Evolutionary conservation across 2,113 vertebrate species (phyloP).

Genomic region (Ceuthmochares aereus): DNA sequence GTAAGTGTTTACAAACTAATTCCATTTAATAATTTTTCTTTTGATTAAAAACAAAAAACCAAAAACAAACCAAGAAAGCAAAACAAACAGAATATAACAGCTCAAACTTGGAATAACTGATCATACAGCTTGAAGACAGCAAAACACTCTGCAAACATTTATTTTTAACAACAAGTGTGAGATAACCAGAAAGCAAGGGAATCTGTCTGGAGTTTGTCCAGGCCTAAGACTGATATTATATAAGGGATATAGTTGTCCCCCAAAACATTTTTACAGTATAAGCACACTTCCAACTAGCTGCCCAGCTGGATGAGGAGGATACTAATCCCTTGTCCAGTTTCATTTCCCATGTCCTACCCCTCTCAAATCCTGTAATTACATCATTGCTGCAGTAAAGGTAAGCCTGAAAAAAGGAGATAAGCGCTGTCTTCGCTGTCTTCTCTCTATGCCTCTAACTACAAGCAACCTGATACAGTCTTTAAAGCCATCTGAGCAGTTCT

Average conservation of each 20-base stretch:
- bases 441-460: fast-evolving
- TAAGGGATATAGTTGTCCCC: not conserved
- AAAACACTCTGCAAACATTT: not conserved
- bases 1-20: not conserved
- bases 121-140: not conserved
- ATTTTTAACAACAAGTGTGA: not conserved
- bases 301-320: not conserved
- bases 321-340: not conserved
- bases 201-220: not conserved
- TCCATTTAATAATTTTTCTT: not conserved
- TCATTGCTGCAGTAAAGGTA: not conserved
- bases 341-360: not conserved
- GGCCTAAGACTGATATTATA: not conserved
- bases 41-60: not conserved
- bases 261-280: not conserved
- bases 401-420: not conserved
- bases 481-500: not conserved
- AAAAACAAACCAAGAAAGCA: not conserved
- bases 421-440: not conserved
- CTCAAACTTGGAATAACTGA: not conserved
- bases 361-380: not conserved
- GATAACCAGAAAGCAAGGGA: not conserved
- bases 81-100: not conserved
- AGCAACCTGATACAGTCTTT: not conserved
- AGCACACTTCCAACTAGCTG: not conserved